Evolutionary conservation across 2,113 vertebrate genomes (phyloP), one percentile per base, ranked within the genome.

Genomic region (Phalacrocorax carbo): DNA sequence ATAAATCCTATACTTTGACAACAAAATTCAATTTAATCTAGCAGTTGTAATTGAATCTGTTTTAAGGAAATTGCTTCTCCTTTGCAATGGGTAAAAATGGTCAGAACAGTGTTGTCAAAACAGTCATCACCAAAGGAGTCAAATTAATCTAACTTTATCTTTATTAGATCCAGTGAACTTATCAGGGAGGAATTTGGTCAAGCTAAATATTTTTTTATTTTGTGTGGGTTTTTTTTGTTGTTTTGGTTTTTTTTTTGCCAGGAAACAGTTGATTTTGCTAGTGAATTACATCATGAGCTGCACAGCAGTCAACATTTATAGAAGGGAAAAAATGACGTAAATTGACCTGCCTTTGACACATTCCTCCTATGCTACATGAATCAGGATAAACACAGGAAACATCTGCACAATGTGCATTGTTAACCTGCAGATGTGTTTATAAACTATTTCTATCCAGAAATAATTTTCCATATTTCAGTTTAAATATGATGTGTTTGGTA

Each of bases 311-410:
- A 87, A 94, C 44, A 60, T 78, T 85, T 78, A 65, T 9, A 87
- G 55, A 94, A 86, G 72, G 93, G 90, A 90, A 83, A 96, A 81
- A 88, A 64, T 91, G 60, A 94, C 93, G 90, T 36, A 82, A 84
- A 88, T 60, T 88, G 91, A 94, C 86, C 83, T 78, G 81, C 27
- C 58, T 93, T 90, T 97, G 86, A 87, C 93, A 94, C 92, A 82
- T 76, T 81, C 76, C 83, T 71, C 64, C 79, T 83, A 46, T 70
- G 71, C 69, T 57, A 55, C 42, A 61, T 4, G 75, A 82, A 88
- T 73, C 62, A 49, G 20, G 61, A 95, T 58, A 95, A 71, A 92
- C 91, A 96, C 78, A 97, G 96, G 96, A 97, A 97, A 96, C 65
- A 44, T 36, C 91, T 78, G 38, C 36, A 97, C 95, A 97, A 90